Evolutionary conservation across 2,888 invertebrate genomes (phyloP), one percentile per base, ranked within the genome.

Genomic region (Platerodrilus igneus): DNA sequence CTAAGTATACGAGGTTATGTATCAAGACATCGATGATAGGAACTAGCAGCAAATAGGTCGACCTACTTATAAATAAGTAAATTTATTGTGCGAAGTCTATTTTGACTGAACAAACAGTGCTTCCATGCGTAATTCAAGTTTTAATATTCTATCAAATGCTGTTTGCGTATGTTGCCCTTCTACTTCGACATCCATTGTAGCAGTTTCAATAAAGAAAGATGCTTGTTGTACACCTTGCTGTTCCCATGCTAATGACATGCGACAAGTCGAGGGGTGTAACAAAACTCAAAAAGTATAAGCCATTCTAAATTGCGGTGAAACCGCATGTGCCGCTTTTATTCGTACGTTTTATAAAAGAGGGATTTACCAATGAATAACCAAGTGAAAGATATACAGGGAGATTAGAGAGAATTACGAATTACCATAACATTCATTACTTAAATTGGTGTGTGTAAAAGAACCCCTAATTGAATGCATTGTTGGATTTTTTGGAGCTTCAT

Each of bases 361-460:
- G 57, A 57, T 55, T 58, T 59, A 57, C 52, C 51, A 56, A 58
- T 61, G 60, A 61, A 61, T 61, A 55, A 57, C 58, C 59, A 59
- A 61, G 58, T 61, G 61, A 61, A 61, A 61, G 59, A 60, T 60
- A 61, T 58, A 61, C 58, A 57, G 55, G 52, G 54, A 55, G 61
- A 62, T 62, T 60, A 62, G 47, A 44, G 50, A 45, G 55, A 59
- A 59, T 62, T 60, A 56, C 45, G 45, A 46, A 57, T 56, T 59
- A 59, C 55, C 58, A 58, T 57, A 57, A 58, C 57, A 58, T 54
- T 57, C 57, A 58, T 54, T 57, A 50, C 46, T 34, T 47, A 37
- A 45, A 47, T 51, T 41, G 43, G 35, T 40, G 39, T 39, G 40
- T 34, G 39, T 29, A 41, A 33, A 36, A 46, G 31, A 40, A 41